phyloP scores from a whole-genome alignment of 2,888 invertebrate species.

The Eupithecia vulgata region DNA sequence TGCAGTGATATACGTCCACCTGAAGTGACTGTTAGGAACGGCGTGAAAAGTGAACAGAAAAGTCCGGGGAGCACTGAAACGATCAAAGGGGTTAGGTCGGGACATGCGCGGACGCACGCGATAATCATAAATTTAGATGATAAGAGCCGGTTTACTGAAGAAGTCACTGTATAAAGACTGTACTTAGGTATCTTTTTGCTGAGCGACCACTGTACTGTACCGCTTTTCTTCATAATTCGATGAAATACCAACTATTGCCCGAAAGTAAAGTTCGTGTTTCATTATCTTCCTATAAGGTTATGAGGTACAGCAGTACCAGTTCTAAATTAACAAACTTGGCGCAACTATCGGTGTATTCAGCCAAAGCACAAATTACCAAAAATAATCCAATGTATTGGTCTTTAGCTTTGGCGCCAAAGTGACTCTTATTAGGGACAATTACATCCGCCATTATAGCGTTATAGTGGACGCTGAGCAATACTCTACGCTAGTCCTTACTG shows the following conservation, averaged over 20 bases:
- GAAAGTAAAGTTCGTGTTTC: not conserved
- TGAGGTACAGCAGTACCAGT: not conserved
- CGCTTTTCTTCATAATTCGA: not conserved
- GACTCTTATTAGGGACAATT: not conserved
- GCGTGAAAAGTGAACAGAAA: constrained; percentile 70
- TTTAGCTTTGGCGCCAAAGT: not conserved
- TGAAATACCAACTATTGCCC: not conserved
- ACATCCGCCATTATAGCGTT: not conserved
- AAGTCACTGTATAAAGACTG: constrained; percentile 87
- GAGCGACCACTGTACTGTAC: not conserved
- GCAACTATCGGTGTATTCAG: not conserved
- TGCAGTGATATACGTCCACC: constrained; percentile 76
- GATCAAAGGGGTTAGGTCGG: constrained; percentile 79
- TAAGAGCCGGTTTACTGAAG: constrained; percentile 91
- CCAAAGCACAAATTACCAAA: not conserved
- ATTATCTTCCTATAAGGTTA: not conserved
- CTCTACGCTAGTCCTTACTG: constrained; percentile 73
- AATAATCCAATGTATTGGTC: not conserved
- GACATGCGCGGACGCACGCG: constrained; percentile 89
- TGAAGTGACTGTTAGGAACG: constrained; percentile 68
- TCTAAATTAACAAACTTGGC: not conserved
- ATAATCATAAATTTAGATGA: constrained; percentile 92
- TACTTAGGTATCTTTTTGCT: constrained; percentile 42
- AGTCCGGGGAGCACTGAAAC: constrained; percentile 73
- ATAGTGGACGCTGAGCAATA: not conserved